Evolutionary conservation across 2,113 vertebrate species (phyloP).

Genomic region (Glaucidium brasilianum): DNA sequence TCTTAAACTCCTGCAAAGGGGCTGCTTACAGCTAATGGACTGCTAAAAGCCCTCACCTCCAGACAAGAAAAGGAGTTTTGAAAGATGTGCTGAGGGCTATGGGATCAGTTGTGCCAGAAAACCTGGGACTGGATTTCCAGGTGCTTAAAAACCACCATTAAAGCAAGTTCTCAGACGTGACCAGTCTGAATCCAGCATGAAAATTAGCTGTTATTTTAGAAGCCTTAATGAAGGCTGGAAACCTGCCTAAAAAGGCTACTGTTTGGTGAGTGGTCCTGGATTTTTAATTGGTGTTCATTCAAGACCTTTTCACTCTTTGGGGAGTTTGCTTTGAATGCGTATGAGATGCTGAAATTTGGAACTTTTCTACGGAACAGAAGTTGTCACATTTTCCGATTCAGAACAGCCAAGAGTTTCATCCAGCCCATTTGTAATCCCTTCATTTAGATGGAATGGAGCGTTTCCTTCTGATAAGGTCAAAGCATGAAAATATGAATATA

Average conservation of each 20-base stretch:
- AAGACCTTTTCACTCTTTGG: conserved; percentile 14
- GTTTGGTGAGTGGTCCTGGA: neutral
- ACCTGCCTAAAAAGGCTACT: neutral
- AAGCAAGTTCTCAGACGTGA: neutral
- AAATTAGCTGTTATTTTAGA: conserved; percentile 6
- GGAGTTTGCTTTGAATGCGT: neutral
- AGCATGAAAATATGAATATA: conserved; percentile 64
- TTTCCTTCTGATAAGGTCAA: conserved; percentile 66
- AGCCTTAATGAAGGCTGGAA: conserved; percentile 10
- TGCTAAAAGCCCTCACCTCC: neutral
- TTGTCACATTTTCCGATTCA: conserved; percentile 34
- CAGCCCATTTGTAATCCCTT: conserved; percentile 61
- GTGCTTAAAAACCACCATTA: neutral
- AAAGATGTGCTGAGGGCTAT: neutral
- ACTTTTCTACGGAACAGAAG: conserved; percentile 17
- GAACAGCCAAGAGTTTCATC: conserved; percentile 34
- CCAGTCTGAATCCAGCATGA: neutral
- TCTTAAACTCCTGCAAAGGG: neutral
- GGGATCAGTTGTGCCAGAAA: neutral
- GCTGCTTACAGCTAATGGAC: neutral
- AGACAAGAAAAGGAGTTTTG: neutral
- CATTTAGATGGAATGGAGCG: conserved; percentile 66
- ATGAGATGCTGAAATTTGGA: neutral
- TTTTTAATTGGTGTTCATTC: conserved; percentile 16
- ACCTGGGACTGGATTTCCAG: neutral